A percentile compares a stretch with the other conserved stretches of the same genome.
These are phyloP conservation scores for Asbolus verrucosus DNA, from an alignment of 1,140 invertebrate species.

Conservation along the genomic window DNA sequence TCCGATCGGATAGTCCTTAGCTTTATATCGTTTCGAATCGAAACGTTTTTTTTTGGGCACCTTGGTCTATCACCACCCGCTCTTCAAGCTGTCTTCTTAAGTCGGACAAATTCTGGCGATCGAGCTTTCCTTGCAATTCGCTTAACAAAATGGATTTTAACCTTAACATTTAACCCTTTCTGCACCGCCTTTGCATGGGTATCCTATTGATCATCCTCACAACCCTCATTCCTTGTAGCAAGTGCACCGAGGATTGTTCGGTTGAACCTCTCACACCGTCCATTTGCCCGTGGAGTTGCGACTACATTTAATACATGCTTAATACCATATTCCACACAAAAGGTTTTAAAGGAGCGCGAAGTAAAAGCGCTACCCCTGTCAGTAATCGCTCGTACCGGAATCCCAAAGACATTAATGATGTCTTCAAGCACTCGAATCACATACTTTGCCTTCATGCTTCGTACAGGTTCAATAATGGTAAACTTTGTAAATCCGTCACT, in stretches of 20 bases:
- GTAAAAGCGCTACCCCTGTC: constrained; percentile 57
- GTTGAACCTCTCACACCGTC: constrained; percentile 55
- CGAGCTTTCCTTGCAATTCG: no score
- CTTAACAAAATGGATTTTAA: no score
- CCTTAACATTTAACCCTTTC: no score
- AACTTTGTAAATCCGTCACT: constrained; percentile 63
- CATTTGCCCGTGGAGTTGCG: constrained; percentile 56
- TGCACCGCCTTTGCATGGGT: no score
- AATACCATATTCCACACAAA: constrained; percentile 52
- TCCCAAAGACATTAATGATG: constrained; percentile 58
- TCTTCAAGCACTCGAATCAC: not conserved
- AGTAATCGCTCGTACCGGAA: constrained; percentile 54
- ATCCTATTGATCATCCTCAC: no score
- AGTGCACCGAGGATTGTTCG: constrained; percentile 41
- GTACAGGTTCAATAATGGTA: constrained; percentile 12
- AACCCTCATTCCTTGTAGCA: not conserved
- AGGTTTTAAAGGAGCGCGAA: constrained; percentile 48
- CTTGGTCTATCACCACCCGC: no score
- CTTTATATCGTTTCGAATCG: no score
- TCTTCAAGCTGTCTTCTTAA: no score
- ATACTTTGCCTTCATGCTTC: constrained; percentile 26
- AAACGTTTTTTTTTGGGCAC: no score
- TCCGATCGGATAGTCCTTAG: no score
- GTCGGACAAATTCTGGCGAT: no score
- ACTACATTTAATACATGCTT: constrained; percentile 54